Base-by-base conservation (phyloP, 1,140 invertebrate species). In the Meloidogyne floridensis region DNA sequence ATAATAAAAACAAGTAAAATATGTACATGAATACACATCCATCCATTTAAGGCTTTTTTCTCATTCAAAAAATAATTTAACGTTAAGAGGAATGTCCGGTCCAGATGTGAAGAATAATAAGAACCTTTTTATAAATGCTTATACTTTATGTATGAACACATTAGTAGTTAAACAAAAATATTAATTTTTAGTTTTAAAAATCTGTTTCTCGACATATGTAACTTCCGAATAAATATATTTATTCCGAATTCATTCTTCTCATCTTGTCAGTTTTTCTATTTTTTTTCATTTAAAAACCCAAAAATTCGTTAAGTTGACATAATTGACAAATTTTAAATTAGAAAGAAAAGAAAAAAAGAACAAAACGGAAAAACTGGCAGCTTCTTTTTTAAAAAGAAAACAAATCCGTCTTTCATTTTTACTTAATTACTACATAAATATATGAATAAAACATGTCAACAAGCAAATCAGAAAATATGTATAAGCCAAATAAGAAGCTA, bases 1-100 rank as follows among this genome's bases (percentile, higher is more conserved):
- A 59, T 59, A 59, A 6, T n/a, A 65, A 65, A 65, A 65, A 65
- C 59, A n/a, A 65, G 59, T 65, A 65, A 65, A 65, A 65, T 32
- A 32, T 32, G 7, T 47, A 47, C 47, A 47, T 47, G 7, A 6
- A 65, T 65, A 65, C 59, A 65, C 59, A 65, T n/a, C n/a, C n/a
- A 65, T 65, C 59, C 13, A 65, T 65, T 65, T 59, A 59, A 11
- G 2, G 15, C 59, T n/a, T 65, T 13, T 15, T 59, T 59, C 4
- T 65, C 59, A 65, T 65, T 59, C n/a, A 65, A 65, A 65, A 65
- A 65, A 65, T 65, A 65, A 65, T 65, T 65, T 65, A n/a, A 65
- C 59, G 59, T n/a, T 65, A 65, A 65, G n/a, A 65, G n/a, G 15
- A 65, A 65, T 65, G 59, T 20, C 73, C 18, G 18, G 18, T 75